Conservation (phyloP, 2,113 vertebrate genomes). For the Tricholaema leucomelas region DNA sequence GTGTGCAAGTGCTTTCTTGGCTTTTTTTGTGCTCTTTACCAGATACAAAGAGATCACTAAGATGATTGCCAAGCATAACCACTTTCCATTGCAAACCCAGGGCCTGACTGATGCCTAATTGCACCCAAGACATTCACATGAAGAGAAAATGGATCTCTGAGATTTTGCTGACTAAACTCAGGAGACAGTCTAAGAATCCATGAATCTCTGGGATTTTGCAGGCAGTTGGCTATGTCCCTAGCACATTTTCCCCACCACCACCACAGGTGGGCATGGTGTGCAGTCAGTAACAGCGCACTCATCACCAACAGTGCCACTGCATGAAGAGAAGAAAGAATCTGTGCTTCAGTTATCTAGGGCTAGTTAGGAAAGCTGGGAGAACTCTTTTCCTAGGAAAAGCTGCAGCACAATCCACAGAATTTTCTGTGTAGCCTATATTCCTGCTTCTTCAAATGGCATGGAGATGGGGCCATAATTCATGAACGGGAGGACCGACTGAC, state of each 20-base stretch:
- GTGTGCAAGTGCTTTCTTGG: accelerated
- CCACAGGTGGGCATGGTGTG: accelerated
- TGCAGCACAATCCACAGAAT: neutral
- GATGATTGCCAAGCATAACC: neutral
- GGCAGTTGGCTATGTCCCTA: neutral
- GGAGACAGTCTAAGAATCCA: too few species aligned
- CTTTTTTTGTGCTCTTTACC: neutral
- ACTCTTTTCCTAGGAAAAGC: neutral
- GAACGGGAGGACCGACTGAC: too few species aligned
- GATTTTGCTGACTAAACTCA: too few species aligned
- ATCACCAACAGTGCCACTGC: neutral
- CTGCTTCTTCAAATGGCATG: neutral
- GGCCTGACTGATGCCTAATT: neutral
- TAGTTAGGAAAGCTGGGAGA: neutral
- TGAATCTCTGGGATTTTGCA: neutral
- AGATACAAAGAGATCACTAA: accelerated
- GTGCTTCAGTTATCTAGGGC: neutral
- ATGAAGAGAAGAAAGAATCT: neutral
- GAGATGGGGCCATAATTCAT: neutral
- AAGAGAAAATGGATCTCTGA: neutral
- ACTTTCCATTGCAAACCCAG: neutral
- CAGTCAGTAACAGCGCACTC: neutral
- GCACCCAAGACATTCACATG: too few species aligned
- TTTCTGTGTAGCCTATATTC: neutral
- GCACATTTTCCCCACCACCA: too few species aligned